Evolutionary conservation across 2,888 invertebrate species (phyloP).

Genomic region (Pachydiplax longipennis): DNA sequence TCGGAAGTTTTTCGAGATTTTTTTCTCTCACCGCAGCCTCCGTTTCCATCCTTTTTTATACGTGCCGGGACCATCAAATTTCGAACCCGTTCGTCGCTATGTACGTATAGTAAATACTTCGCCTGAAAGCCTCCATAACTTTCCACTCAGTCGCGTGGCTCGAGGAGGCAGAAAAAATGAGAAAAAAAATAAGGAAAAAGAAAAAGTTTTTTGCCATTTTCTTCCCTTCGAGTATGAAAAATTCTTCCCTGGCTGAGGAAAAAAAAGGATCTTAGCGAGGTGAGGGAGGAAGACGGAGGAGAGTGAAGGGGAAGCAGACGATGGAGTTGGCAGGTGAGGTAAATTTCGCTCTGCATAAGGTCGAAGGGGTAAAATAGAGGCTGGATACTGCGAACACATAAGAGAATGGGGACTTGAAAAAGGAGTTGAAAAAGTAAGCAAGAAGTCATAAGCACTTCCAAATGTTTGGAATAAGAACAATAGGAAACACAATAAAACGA

Average conservation of each 20-base stretch:
- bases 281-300: neutral
- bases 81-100: neutral
- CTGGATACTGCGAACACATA: too few relatives aligned
- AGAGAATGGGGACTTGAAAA: too few relatives aligned
- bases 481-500: too few relatives aligned
- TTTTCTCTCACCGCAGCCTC: neutral
- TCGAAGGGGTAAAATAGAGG: too few relatives aligned
- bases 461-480: too few relatives aligned
- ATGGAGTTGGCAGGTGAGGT: neutral
- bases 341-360: too few relatives aligned
- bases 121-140: neutral
- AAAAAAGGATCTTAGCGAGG: neutral
- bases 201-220: neutral
- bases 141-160: neutral
- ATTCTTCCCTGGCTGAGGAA: neutral
- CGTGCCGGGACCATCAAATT: neutral
- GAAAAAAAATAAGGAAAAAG: neutral
- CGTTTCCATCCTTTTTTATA: neutral
- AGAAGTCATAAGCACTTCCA: too few relatives aligned
- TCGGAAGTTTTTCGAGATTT: neutral
- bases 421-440: too few relatives aligned
- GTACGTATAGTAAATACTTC: neutral
- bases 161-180: neutral
- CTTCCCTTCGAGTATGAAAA: neutral
- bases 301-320: neutral